phyloP scores from a whole-genome alignment of 1,140 invertebrate genomes.

The Acromyrmex heyeri region DNA sequence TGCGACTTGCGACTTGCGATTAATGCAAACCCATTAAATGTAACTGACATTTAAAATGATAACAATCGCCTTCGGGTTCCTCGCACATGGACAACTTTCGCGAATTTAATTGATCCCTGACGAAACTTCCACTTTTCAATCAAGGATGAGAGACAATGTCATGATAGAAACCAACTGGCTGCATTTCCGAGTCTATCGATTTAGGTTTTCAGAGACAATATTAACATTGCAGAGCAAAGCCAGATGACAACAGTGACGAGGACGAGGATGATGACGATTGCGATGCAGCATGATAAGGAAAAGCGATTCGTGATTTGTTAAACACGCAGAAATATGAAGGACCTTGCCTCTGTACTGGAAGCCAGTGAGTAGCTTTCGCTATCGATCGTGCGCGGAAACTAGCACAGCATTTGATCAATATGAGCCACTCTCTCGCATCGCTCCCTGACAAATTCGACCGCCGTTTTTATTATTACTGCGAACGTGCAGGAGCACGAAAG shows the following conservation, averaged over 20 bases:
- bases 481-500: constrained; percentile 28
- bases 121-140: constrained; percentile 65
- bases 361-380: constrained; percentile 68
- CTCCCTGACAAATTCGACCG: constrained; percentile 47
- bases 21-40: background rate
- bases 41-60: background rate
- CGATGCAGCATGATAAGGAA: background rate
- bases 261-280: background rate
- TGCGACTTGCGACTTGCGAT: no score
- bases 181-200: background rate
- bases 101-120: constrained; percentile 40
- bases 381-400: constrained; percentile 69
- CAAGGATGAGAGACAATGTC: constrained; percentile 61
- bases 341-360: constrained; percentile 58
- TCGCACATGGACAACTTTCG: background rate
- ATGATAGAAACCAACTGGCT: constrained; percentile 62
- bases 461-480: constrained; percentile 51
- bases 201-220: constrained; percentile 49
- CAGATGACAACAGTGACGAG: background rate
- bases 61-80: background rate
- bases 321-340: constrained; percentile 61
- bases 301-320: constrained; percentile 71
- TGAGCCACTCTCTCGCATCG: constrained; percentile 42
- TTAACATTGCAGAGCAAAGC: constrained; percentile 60
- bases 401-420: constrained; percentile 67